Percentiles rank a stretch among this genome's conserved stretches.
Evolutionary conservation across 1,140 invertebrate genomes (phyloP).

Genomic region (Apis laboriosa): DNA sequence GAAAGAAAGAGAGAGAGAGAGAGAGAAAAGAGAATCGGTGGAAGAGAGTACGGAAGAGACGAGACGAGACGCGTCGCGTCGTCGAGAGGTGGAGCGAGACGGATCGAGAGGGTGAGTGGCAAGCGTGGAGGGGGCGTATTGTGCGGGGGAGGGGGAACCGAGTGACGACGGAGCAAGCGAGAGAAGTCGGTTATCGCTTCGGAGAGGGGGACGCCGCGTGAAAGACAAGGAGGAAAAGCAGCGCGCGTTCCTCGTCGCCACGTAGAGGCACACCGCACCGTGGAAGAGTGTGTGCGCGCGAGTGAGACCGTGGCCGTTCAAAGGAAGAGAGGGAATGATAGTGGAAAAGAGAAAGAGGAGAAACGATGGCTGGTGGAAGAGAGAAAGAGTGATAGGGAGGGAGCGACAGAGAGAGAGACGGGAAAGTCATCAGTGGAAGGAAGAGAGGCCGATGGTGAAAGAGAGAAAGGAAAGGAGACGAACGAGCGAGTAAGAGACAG

Average conservation of each 20-base stretch:
- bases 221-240: constrained; percentile 59
- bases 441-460: constrained; percentile 44
- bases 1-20: constrained; percentile 5
- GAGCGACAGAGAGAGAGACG: constrained; percentile 26
- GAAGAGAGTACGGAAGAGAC: constrained; percentile 21
- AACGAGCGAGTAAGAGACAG: constrained; percentile 71
- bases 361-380: background rate
- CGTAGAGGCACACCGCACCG: constrained; percentile 28
- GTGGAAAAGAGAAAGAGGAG: constrained; percentile 36
- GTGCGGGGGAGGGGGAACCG: constrained; percentile 55
- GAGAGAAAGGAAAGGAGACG: constrained; percentile 64
- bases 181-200: constrained; percentile 64
- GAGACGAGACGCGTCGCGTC: constrained; percentile 32
- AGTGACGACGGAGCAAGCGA: constrained; percentile 63
- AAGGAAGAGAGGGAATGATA: constrained; percentile 54
- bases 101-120: constrained; percentile 54
- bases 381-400: background rate
- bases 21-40: constrained; percentile 21
- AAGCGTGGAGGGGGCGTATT: constrained; percentile 56
- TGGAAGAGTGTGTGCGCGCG: constrained; percentile 55
- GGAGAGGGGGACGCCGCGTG: constrained; percentile 57
- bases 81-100: constrained; percentile 61
- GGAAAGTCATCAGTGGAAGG: constrained; percentile 42
- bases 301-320: constrained; percentile 44
- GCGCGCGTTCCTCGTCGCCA: constrained; percentile 37